phyloP scores from a whole-genome alignment of 2,888 invertebrate species.

The Acleris emargana region DNA sequence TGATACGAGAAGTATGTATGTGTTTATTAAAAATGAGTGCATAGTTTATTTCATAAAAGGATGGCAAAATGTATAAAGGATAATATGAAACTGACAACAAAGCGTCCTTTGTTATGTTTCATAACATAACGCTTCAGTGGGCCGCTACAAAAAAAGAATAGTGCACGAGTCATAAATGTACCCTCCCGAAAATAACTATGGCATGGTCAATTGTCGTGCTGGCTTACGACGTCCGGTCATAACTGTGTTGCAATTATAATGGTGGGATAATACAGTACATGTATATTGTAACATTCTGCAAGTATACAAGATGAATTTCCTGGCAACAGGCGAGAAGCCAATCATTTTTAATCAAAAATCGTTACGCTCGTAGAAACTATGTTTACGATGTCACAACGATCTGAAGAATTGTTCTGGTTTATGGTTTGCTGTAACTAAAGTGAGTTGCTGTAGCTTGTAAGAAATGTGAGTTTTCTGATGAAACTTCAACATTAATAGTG shows the following conservation, averaged over 20 bases:
- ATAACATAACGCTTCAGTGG: constrained; percentile 27
- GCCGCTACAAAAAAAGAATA: constrained; percentile 33
- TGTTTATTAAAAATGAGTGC: neutral
- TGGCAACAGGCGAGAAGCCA: no score
- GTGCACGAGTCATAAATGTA: constrained; percentile 35
- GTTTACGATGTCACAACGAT: neutral
- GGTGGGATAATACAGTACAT: neutral
- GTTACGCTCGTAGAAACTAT: no score
- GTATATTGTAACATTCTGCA: neutral
- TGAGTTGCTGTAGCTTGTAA: no score
- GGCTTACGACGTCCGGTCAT: constrained; percentile 27
- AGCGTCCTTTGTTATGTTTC: constrained; percentile 40
- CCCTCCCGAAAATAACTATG: constrained; percentile 60
- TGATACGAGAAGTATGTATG: neutral
- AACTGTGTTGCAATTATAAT: constrained; percentile 23
- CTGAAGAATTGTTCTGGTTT: neutral
- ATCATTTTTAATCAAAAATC: no score
- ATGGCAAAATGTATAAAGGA: constrained; percentile 7
- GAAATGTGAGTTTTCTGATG: no score
- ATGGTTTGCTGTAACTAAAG: no score
- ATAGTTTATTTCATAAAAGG: constrained; percentile 6
- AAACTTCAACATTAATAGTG: no score
- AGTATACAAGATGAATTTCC: no score
- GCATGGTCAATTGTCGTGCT: constrained; percentile 49
- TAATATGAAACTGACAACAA: constrained; percentile 11